Base-by-base conservation (phyloP, 2,888 invertebrate species). In the Lordiphosa andalusiaca region DNA sequence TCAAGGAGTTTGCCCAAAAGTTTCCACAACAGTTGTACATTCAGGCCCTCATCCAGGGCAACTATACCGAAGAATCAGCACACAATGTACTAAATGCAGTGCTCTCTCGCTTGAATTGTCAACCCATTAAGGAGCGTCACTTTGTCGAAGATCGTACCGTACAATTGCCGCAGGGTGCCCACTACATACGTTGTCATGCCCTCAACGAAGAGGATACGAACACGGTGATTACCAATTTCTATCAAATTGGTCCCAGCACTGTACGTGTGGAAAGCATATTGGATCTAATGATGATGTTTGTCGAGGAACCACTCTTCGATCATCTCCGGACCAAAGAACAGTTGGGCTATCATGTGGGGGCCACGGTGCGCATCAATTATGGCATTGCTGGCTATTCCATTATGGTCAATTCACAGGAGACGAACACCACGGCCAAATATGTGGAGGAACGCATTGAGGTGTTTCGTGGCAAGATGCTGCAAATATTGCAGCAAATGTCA, bases 241-340 rank as follows among this genome's bases (percentile, higher is more conserved):
- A 96, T 90, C 97, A 97, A 88, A 92, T 92, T 16, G 94, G 93
- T 3, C 90, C 92, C 1, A 91, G 92, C 42, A 91, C 91, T 0
- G 88, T 94, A 2, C 90, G 90, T 16, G 91, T 92, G 58, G 92
- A 92, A 44, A 92, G 93, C 59, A 91, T 94, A 0, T 91, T 95
- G 1, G 95, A 97, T 88, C 88, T 96, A 36, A 89, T 97, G 35
- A 93, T 94, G 91, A 95, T 95, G 91, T 90, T 96, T 56, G 95
- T 97, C 91, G 94, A 95, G 86, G 97, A 97, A 89, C 97, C 97
- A 0, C 91, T 96, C 42, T 98, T 97, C 90, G 94, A 97, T 89
- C 91, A 92, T 40, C 90, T 98, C 19, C 92, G 98, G 52, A 97
- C 97, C 0, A 94, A 95, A 88, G 95, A 97, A 84, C 97, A 98